Percentiles rank a stretch among this genome's conserved stretches.
Evolutionary conservation across 1,140 invertebrate species (phyloP).

Genomic region (Drosophila rhopaloa): DNA sequence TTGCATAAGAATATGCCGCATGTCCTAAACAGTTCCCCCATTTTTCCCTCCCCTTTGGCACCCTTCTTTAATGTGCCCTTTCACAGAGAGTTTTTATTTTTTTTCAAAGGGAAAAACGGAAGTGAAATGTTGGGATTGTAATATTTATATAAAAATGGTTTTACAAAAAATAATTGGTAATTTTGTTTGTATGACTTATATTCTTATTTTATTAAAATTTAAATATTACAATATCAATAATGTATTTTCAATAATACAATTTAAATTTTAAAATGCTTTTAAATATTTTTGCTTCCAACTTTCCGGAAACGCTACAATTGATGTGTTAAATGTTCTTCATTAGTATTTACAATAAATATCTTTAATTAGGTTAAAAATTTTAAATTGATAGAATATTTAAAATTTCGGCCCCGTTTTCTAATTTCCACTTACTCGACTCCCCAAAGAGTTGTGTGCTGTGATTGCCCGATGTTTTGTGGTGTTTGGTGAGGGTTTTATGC

Average conservation of each 20-base stretch:
- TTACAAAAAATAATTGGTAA: too few species aligned
- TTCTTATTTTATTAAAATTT: too few species aligned
- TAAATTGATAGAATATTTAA: not conserved
- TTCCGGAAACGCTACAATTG: too few species aligned
- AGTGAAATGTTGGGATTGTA: too few species aligned
- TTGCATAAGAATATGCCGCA: constrained; percentile 74
- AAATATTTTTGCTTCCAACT: too few species aligned
- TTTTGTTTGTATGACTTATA: too few species aligned
- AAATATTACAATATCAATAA: too few species aligned
- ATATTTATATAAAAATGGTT: too few species aligned
- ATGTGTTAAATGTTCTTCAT: too few species aligned
- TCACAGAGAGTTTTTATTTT: not conserved
- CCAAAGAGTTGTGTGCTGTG: constrained; percentile 58
- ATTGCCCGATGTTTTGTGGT: constrained; percentile 37
- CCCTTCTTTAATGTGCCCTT: not conserved
- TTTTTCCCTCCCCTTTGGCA: not conserved
- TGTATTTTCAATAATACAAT: too few species aligned
- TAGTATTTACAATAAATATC: too few species aligned
- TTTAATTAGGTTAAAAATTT: not conserved
- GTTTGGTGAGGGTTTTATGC: constrained; percentile 58
- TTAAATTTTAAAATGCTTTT: too few species aligned
- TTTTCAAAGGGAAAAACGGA: not conserved
- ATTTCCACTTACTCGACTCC: not conserved
- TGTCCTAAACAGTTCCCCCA: constrained; percentile 14
- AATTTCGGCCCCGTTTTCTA: not conserved